Evolutionary conservation across 2,888 invertebrate species (phyloP).

Genomic region (Nemotelus pantherinus): DNA sequence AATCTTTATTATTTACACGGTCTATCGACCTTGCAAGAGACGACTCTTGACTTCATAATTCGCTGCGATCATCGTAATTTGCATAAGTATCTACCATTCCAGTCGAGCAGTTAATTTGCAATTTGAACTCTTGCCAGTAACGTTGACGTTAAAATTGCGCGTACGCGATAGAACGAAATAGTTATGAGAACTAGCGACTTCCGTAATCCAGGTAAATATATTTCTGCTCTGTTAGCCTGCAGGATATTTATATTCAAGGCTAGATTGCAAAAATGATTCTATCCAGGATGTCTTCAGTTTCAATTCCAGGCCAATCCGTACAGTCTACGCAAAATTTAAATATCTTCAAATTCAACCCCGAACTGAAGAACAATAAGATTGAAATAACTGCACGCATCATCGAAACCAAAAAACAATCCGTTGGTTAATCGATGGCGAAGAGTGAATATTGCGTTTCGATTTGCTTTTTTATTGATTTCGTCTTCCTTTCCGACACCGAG

Average conservation of each 20-base stretch:
- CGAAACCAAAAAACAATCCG: too few species aligned
- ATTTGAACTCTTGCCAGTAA: constrained; percentile 30
- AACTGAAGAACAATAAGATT: neutral
- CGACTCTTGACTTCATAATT: constrained; percentile 31
- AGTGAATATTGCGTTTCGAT: neutral
- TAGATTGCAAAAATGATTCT: neutral
- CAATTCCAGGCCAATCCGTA: too few species aligned
- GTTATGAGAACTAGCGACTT: constrained; percentile 1
- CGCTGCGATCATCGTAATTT: neutral
- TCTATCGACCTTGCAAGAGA: constrained; percentile 40
- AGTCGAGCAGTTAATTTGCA: constrained; percentile 13
- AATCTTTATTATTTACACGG: constrained; percentile 32
- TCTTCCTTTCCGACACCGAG: too few species aligned
- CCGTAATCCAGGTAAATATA: constrained; percentile 2
- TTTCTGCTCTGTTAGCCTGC: neutral
- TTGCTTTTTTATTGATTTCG: neutral
- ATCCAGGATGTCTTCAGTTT: too few species aligned
- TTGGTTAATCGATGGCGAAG: too few species aligned
- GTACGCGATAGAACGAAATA: neutral
- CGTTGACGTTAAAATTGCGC: neutral
- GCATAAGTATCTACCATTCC: constrained; percentile 21
- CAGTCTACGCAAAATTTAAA: neutral
- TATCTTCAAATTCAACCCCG: neutral
- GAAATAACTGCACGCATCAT: too few species aligned
- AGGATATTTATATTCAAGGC: neutral